Percentiles rank a stretch among this genome's conserved stretches.
These are phyloP conservation scores for Cyrtonyx montezumae DNA, from an alignment of 2,113 vertebrate genomes.

Conservation along the genomic window DNA sequence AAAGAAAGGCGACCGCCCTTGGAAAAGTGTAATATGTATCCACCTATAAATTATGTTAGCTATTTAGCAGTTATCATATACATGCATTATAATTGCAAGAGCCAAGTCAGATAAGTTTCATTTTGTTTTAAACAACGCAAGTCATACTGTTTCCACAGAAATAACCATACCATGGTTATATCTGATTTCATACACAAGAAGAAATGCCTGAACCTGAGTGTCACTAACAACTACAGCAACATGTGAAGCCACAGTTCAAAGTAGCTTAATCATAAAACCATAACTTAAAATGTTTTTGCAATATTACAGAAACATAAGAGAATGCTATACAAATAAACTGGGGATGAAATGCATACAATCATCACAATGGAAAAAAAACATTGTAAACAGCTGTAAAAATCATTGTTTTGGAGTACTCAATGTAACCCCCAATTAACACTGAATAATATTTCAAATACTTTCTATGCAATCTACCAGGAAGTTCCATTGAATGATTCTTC, in stretches of 20 bases:
- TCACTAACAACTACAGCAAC: not conserved
- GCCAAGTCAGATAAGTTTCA: not conserved
- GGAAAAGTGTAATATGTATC: not conserved
- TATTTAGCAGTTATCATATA: not conserved
- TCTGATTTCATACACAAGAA: not conserved
- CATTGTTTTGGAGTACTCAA: not conserved
- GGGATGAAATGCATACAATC: not conserved
- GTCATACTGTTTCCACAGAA: not conserved
- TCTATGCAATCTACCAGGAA: not conserved
- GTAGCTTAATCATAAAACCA: not conserved
- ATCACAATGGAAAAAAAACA: rapidly evolving
- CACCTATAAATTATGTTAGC: not conserved
- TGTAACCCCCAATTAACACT: not conserved
- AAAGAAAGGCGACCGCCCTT: not conserved
- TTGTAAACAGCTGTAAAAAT: not conserved
- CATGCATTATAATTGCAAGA: not conserved
- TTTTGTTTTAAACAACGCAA: not conserved
- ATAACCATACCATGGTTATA: not conserved
- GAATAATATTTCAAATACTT: not conserved
- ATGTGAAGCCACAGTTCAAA: not conserved
- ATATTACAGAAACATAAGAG: not conserved
- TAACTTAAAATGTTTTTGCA: not conserved
- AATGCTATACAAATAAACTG: not conserved
- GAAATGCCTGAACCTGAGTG: not conserved
- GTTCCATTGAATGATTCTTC: not conserved